Evolutionary conservation across 2,797 vertebrate species (phyloP).

Genomic region (Myripristis jacobus): DNA sequence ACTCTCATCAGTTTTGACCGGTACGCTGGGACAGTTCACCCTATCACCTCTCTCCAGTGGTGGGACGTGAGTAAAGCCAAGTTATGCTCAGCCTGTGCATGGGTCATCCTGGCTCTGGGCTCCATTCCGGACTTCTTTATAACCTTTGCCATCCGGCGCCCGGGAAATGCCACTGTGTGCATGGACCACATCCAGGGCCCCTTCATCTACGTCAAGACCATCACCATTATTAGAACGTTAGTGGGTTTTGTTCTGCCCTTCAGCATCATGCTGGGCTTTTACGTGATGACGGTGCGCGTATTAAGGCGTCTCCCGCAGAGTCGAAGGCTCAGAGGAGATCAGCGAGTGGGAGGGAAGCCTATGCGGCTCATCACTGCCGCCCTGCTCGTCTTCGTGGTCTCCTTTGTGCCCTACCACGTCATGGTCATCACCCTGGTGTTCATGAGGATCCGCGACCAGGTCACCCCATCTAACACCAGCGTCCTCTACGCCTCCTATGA

Average conservation of each 20-base stretch:
- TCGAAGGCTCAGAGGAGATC: slow-evolving; percentile 40
- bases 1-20: slow-evolving; percentile 86
- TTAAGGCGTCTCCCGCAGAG: slow-evolving; percentile 59
- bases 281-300: slow-evolving; percentile 75
- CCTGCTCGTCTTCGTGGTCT: slow-evolving; percentile 82
- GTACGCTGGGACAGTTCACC: slow-evolving; percentile 82
- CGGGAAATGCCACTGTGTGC: slow-evolving; percentile 44
- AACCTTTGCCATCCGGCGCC: slow-evolving; percentile 51
- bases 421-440: slow-evolving; percentile 79
- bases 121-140: slow-evolving; percentile 79
- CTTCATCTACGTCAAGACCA: slow-evolving; percentile 63
- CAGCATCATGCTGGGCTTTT: slow-evolving; percentile 79
- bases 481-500: slow-evolving; percentile 75
- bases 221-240: slow-evolving; percentile 73
- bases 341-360: slow-evolving; percentile 70
- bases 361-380: slow-evolving; percentile 81
- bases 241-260: slow-evolving; percentile 82
- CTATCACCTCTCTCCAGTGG: slow-evolving; percentile 83
- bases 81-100: slow-evolving; percentile 74
- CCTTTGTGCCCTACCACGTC: slow-evolving; percentile 84
- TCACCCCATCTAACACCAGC: slow-evolving; percentile 63
- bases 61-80: slow-evolving; percentile 83
- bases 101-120: slow-evolving; percentile 73
- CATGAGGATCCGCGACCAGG: slow-evolving; percentile 71
- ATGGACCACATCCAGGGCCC: slow-evolving; percentile 70